Conservation (phyloP, 2,113 vertebrate species). For the Triplophysa tibetana region DNA sequence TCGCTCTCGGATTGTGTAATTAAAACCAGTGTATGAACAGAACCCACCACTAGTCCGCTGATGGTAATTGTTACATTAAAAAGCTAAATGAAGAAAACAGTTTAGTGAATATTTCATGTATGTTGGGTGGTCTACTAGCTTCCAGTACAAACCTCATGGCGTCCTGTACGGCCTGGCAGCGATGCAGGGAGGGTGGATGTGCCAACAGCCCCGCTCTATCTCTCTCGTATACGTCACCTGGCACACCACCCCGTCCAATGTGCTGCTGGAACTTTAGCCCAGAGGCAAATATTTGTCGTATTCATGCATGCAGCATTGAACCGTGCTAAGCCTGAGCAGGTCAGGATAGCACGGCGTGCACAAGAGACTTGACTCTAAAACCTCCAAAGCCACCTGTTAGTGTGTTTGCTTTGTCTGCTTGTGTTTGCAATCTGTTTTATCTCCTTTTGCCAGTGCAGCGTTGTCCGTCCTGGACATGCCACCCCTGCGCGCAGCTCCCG, state of each 20-base stretch:
- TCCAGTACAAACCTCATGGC: neutral
- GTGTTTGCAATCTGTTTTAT: neutral
- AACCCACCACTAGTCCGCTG: neutral
- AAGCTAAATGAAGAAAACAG: neutral
- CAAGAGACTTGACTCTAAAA: neutral
- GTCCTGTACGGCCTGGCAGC: slow-evolving; percentile 68
- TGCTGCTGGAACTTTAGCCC: slow-evolving; percentile 83
- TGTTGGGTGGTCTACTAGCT: slow-evolving; percentile 26
- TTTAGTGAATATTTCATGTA: neutral
- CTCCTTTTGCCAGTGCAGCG: slow-evolving; percentile 23
- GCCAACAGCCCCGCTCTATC: slow-evolving; percentile 62
- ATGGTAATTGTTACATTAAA: slow-evolving; percentile 12
- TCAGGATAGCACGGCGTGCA: slow-evolving; percentile 51
- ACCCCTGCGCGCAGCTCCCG: slow-evolving; percentile 18
- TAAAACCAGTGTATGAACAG: too few species aligned
- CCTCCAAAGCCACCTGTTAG: slow-evolving; percentile 19
- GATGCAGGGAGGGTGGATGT: slow-evolving; percentile 67
- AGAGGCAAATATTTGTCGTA: slow-evolving; percentile 87
- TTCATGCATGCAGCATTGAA: slow-evolving; percentile 78
- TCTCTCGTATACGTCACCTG: neutral
- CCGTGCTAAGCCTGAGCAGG: slow-evolving; percentile 72
- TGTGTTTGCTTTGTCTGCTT: slow-evolving; percentile 49
- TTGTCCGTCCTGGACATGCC: slow-evolving; percentile 50
- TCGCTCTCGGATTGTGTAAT: too few species aligned
- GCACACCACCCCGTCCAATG: slow-evolving; percentile 61